These are phyloP conservation scores for Meteorus cinctellus DNA, from an alignment of 2,888 invertebrate genomes.

Conservation along the genomic window DNA sequence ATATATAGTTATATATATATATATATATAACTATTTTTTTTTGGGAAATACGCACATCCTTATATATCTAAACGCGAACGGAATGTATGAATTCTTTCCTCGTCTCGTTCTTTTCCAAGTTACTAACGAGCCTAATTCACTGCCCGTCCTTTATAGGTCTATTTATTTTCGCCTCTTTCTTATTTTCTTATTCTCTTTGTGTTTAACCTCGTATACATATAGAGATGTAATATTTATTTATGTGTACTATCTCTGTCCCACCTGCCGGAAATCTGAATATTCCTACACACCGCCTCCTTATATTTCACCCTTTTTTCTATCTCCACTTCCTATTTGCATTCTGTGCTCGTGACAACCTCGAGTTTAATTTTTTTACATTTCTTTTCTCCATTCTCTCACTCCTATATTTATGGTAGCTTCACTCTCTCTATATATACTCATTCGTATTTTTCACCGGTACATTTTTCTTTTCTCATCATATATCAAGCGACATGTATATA, in stretches of 20 bases:
- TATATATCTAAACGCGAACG: background rate
- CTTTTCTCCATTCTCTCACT: background rate
- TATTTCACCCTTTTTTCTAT: constrained; percentile 46
- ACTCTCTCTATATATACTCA: background rate
- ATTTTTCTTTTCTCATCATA: background rate
- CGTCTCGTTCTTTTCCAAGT: background rate
- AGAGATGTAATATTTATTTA: constrained; percentile 2
- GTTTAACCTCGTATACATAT: background rate
- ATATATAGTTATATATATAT: background rate
- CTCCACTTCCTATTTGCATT: constrained; percentile 34
- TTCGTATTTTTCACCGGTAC: background rate
- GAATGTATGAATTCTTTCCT: constrained; percentile 30
- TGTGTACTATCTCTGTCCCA: constrained; percentile 44
- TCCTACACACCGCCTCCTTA: constrained; percentile 35
- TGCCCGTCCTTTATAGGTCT: background rate
- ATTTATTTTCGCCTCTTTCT: background rate
- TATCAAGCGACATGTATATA: background rate
- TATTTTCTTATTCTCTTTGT: background rate
- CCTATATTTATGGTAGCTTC: background rate
- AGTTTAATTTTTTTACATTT: background rate
- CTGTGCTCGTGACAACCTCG: constrained; percentile 15
- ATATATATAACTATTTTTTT: background rate
- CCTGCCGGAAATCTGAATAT: constrained; percentile 48
- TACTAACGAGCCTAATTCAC: constrained; percentile 28
- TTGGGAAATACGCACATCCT: constrained; percentile 22